Base-by-base conservation (phyloP, 2,888 invertebrate genomes). In the Lepidocyrtoides sp. region DNA sequence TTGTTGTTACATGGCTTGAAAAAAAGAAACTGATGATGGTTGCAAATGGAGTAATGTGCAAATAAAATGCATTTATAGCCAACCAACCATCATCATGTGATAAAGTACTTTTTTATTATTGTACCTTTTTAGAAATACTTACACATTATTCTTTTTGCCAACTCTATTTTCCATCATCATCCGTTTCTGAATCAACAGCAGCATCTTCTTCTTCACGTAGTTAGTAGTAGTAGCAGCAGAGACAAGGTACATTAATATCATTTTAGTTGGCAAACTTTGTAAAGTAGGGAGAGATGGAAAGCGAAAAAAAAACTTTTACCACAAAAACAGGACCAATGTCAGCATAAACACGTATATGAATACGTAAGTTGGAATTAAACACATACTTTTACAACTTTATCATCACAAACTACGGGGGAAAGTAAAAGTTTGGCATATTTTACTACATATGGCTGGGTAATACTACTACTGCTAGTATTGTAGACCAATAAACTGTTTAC, bases 51-150 rank as follows among this genome's bases (percentile, higher is more conserved):
- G 48, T 57, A 87, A 77, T 79, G 77, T 60, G 77, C 14, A 79
- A 87, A 87, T 87, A 77, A 60, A 87, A 36, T 87, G 87, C 87
- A 87, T 77, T 79, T 87, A 57, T 41, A 51, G 29, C 23, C 57
- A 75, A 8, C 57, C 32, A 57, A 41, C 57, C 60, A 77, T 51
- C 51, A 81, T 51, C 23, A 41, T 63, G 8, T 7, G 4, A 77
- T 77, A 51, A n/a, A 44, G 14, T 75, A 44, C 12, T 17, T 75
- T 20, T 77, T 51, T n/a, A 29, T 79, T 20, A 2, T 17, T 20
- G 51, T 8, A 10, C 20, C 17, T 14, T 41, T 10, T 17, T 14
- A 8, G 41, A 51, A 26, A 10, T 51, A 14, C 54, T 5, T 41
- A 1, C 26, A 29, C 12, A 44, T 44, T n/a, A n/a, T 84, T 51